Percentiles rank a stretch among this genome's conserved stretches.
Conservation (phyloP, 35 echinoderm and acorn worm genomes). For the Nesometra sesokonis region DNA sequence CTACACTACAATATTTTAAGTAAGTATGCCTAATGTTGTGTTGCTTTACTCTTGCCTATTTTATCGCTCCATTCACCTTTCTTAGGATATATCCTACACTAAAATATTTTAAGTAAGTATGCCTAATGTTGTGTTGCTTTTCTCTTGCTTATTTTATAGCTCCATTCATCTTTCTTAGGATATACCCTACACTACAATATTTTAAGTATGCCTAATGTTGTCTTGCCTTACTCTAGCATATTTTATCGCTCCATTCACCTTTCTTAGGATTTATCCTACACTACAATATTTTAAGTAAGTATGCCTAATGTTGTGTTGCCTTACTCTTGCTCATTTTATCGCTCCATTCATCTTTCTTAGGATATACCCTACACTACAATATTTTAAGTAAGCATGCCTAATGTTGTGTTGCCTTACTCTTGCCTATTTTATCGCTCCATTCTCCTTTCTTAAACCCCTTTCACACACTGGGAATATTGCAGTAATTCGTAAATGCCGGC, state of each 20-base stretch:
- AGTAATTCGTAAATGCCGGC: no score
- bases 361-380: constrained; percentile 17
- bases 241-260: constrained; percentile 46
- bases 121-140: no score
- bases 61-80: constrained; percentile 42
- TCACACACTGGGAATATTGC: no score
- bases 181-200: constrained; percentile 25
- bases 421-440: constrained; percentile 36
- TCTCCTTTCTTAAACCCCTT: constrained; percentile 22
- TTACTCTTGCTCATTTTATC: constrained; percentile 29
- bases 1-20: constrained; percentile 39
- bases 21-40: no score
- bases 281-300: constrained; percentile 56
- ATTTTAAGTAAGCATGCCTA: constrained; percentile 57
- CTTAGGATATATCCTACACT: constrained; percentile 11
- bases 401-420: no score
- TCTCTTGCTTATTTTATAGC: constrained; percentile 28
- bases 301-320: no score
- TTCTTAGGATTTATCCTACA: constrained; percentile 11
- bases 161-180: constrained; percentile 29
- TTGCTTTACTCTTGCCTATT: constrained; percentile 26
- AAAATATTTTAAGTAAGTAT: constrained; percentile 54
- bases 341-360: constrained; percentile 33
- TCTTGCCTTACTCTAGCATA: constrained; percentile 37
- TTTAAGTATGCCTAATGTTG: no score